A percentile compares a stretch with the other conserved stretches of the same genome.
phyloP scores from a whole-genome alignment of 2,113 vertebrate species.

The Dipodomys stephensi region DNA sequence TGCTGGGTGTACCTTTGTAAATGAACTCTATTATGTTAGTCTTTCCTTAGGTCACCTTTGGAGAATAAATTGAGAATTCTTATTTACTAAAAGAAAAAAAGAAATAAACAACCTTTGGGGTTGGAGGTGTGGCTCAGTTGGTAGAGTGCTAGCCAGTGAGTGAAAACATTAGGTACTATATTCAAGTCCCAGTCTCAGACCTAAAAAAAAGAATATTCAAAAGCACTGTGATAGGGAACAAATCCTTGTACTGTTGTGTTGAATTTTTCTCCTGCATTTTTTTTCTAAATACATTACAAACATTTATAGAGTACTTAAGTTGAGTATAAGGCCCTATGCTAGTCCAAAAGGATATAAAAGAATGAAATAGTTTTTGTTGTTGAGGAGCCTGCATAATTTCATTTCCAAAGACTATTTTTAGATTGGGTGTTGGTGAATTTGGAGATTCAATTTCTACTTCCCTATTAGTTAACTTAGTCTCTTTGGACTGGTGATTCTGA shows the following conservation, averaged over 20 bases:
- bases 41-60: constrained; percentile 9
- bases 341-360: neutral
- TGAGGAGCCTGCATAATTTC: neutral
- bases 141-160: too few relatives aligned
- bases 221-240: neutral
- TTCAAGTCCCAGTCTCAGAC: too few relatives aligned
- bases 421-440: neutral
- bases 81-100: neutral
- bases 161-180: too few relatives aligned
- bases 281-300: constrained; percentile 8
- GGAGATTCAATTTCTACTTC: neutral
- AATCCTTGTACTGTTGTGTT: neutral
- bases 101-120: too few relatives aligned
- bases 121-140: too few relatives aligned
- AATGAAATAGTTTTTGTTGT: neutral
- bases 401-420: constrained; percentile 17
- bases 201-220: too few relatives aligned
- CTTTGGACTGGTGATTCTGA: neutral
- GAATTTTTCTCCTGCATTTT: neutral
- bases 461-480: neutral
- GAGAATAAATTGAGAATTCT: constrained; percentile 21
- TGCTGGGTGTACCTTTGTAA: neutral
- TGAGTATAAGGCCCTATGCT: neutral
- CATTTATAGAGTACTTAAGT: neutral
- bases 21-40: neutral